phyloP scores from a whole-genome alignment of 2,888 invertebrate species.

The Sycophila texana region DNA sequence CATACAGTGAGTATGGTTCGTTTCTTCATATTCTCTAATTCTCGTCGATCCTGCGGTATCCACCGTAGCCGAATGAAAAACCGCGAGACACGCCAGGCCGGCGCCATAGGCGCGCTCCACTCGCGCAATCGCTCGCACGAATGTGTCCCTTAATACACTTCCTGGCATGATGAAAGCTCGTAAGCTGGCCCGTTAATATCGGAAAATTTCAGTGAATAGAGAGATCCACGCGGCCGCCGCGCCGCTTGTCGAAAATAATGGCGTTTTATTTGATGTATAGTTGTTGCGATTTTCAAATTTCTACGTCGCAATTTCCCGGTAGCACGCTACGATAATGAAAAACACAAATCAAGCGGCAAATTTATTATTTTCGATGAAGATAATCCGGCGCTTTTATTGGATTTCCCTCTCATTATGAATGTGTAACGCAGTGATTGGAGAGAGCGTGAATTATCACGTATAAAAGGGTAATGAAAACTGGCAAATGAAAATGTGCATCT shows the following conservation, averaged over 20 bases:
- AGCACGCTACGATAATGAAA: neutral
- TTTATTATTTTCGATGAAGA: neutral
- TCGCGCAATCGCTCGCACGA: slow-evolving; percentile 9
- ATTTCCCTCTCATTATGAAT: neutral
- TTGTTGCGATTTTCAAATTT: neutral
- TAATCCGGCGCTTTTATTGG: neutral
- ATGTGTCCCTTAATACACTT: slow-evolving; percentile 41
- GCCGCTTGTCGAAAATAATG: neutral
- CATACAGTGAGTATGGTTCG: slow-evolving; percentile 8
- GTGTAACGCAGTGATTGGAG: no score
- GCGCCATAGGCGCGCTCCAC: neutral
- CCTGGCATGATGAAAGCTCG: slow-evolving; percentile 48
- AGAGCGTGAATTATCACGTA: no score
- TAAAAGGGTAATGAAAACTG: no score
- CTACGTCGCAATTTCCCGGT: neutral
- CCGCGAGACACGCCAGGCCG: slow-evolving; percentile 37
- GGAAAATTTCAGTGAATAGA: slow-evolving; percentile 32
- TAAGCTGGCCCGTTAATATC: slow-evolving; percentile 41
- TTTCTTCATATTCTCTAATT: slow-evolving; percentile 10
- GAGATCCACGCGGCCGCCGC: slow-evolving; percentile 2
- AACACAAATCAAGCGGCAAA: neutral
- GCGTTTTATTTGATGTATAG: neutral
- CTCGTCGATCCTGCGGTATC: neutral
- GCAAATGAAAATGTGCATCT: no score
- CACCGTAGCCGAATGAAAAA: slow-evolving; percentile 36